Base-by-base conservation (phyloP, 2,888 invertebrate genomes). In the Beris morrisii region DNA sequence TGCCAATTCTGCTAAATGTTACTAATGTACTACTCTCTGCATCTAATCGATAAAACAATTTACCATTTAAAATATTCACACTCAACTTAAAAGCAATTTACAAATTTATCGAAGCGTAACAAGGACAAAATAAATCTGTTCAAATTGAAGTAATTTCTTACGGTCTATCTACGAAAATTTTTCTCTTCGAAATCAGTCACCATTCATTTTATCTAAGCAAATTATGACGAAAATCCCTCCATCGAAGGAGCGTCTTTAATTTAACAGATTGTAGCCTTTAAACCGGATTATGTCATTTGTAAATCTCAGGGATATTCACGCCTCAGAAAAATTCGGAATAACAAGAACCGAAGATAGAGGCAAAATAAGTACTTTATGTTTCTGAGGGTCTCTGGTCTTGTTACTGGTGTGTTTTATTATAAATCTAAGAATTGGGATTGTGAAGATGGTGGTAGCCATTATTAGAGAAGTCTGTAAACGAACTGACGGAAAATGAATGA, bases 401-500 rank as follows among this genome's bases (percentile, higher is more conserved):
- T 52, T 52, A 52, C 52, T 4, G 13, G 13, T 15, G 22, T 22
- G 22, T 52, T 52, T 52, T 52, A 52, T 52, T 52, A 52, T 52
- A 52, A 52, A 52, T 52, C 22, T 22, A 22, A 13, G 15, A 13
- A 9, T 5, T 13, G 46, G 50, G 48, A 48, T n/a, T 50, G 4
- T 66, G 58, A 45, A 66, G 59, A 59, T 59, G 54, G 66, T 38
- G 38, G 38, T 38, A 38, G 5, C 9, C 38, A 7, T 7, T 38
- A 38, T 38, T 7, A 9, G 38, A 38, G 5, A 38, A 38, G 7
- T 38, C 7, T 9, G 38, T 38, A 9, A 38, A 38, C 9, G 38
- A 38, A 38, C 38, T 38, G 38, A 38, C 13, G 63, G 45, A 59
- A 58, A 64, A 67, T 67, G 59, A 38, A 64, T 64, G 57, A 57